These are phyloP conservation scores for Indicator maculatus DNA, from an alignment of 2,113 vertebrate genomes.

Conservation along the genomic window DNA sequence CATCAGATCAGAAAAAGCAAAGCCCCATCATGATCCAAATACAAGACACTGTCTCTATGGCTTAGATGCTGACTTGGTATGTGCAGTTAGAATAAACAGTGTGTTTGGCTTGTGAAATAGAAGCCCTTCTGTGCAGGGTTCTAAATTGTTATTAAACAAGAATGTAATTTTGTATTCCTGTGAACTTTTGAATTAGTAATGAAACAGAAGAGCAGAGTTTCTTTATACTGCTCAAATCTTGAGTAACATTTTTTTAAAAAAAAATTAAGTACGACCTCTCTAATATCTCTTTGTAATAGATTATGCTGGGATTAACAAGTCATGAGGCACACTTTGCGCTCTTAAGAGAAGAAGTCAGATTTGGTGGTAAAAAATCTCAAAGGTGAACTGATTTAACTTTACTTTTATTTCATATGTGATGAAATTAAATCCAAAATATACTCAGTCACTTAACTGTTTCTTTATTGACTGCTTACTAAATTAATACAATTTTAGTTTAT, in stretches of 20 bases:
- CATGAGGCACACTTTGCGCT: conserved; percentile 97
- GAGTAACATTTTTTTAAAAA: background rate
- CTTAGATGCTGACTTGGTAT: conserved; percentile 97
- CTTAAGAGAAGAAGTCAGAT: conserved; percentile 97
- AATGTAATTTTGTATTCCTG: background rate
- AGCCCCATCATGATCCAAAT: conserved; percentile 89
- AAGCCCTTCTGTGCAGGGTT: background rate
- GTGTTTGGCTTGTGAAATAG: background rate
- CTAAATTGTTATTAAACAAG: background rate
- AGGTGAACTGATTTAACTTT: conserved; percentile 79
- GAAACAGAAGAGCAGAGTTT: background rate
- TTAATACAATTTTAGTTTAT: background rate
- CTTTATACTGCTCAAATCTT: background rate
- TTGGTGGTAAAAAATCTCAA: conserved; percentile 96
- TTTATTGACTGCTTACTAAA: background rate
- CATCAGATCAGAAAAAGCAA: conserved; percentile 91
- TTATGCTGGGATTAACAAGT: conserved; percentile 98
- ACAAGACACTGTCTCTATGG: conserved; percentile 97
- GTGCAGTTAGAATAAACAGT: conserved; percentile 38
- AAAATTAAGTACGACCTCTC: background rate
- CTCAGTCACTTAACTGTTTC: background rate
- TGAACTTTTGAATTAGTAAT: background rate
- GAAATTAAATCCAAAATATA: background rate
- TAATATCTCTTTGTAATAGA: conserved; percentile 79
- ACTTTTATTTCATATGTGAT: background rate